Evolutionary conservation across 2,113 vertebrate genomes (phyloP), one percentile per base, ranked within the genome.

Genomic region (Uria lomvia): DNA sequence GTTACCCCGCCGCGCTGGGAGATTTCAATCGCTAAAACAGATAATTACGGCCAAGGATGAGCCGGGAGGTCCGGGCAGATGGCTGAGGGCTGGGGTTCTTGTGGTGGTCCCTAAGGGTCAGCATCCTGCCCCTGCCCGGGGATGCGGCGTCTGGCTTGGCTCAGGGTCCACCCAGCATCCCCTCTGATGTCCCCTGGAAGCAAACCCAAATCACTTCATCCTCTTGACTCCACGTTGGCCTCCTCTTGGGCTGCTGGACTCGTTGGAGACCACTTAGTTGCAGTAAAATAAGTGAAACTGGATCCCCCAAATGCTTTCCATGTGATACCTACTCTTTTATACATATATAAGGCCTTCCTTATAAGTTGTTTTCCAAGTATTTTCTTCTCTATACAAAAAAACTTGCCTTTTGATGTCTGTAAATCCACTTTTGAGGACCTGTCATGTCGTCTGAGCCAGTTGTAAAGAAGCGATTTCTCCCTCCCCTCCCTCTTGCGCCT

Each of bases 1-100:
- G 8, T 84, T 84, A 84, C 5, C 24, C 11, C 0, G 2, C 43
- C 2, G 0, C 1, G 1, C 34, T 53, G 65, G 38, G 53, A 77
- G 24, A 53, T 66, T 58, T 78, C 43, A 27, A 36, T 66, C 23
- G 30, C 52, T 60, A 17, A 52, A 55, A 3, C 17, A 52, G 17
- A 32, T 52, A 56, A 83, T 72, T 83, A 34, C 45, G 17, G 59
- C n/a, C 45, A 34, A 78, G 52, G 59, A 36, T 73, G 47, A 79
- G 23, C 29, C 1, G 2, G 38, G 36, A 56, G 72, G n/a, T 76
- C 27, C 1, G 15, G 38, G 71, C 62, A 68, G 53, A 40, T 68
- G 70, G 62, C 38, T 75, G 40, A 62, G 88, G 53, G 12, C 38
- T 47, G 62, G 8, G 18, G 29, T 60, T 47, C 34, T 34, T 8